Conservation (phyloP, 2,888 invertebrate species). For the Malthinus seriepunctatus region DNA sequence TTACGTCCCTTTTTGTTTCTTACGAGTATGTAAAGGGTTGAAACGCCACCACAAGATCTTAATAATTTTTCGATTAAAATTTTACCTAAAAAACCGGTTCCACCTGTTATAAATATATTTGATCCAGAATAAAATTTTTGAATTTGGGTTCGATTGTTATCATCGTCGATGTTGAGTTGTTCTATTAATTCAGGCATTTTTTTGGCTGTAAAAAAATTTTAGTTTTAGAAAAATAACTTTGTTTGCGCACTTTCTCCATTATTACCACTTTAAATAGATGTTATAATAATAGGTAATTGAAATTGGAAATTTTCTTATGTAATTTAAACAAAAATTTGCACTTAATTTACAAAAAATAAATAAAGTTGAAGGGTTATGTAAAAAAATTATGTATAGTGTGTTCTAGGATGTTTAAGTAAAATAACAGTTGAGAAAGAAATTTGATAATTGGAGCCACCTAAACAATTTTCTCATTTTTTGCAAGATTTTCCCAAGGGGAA, state of each 20-base stretch:
- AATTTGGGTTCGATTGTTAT: conserved; percentile 38
- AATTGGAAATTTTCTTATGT: neutral
- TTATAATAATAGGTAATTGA: conserved; percentile 7
- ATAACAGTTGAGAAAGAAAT: too few species aligned
- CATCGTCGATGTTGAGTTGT: conserved; percentile 7
- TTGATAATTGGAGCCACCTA: too few species aligned
- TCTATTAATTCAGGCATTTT: conserved; percentile 24
- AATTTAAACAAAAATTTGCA: too few species aligned
- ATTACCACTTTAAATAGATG: neutral
- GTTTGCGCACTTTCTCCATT: neutral
- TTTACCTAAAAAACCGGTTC: conserved; percentile 62
- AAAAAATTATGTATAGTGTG: too few species aligned
- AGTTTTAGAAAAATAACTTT: neutral
- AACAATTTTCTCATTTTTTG: too few species aligned
- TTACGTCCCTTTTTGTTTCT: conserved; percentile 66
- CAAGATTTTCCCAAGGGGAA: too few species aligned
- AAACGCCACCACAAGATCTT: conserved; percentile 59
- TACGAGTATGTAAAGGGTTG: conserved; percentile 60
- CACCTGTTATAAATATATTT: conserved; percentile 52
- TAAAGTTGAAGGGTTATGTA: too few species aligned
- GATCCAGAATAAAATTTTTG: conserved; percentile 49
- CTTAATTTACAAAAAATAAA: too few species aligned
- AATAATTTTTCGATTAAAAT: conserved; percentile 64
- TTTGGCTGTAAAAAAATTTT: neutral
- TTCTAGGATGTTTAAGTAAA: too few species aligned